Conservation (phyloP, 2,888 invertebrate species). For the Nemoura dubitans region DNA sequence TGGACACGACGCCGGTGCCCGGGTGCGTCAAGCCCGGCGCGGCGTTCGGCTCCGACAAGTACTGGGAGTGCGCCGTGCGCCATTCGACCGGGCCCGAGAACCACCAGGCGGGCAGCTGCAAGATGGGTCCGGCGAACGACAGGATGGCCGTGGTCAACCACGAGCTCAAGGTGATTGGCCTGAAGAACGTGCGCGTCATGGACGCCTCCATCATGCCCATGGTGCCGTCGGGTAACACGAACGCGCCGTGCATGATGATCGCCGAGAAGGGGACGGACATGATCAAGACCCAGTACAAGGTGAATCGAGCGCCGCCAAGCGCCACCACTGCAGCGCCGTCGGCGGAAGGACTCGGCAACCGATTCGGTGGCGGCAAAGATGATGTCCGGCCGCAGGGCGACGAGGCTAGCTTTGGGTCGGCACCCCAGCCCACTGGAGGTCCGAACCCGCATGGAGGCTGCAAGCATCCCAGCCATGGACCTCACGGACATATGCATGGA, state of each 20-base stretch:
- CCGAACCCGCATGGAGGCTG: not conserved
- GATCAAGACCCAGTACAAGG: conserved; percentile 61
- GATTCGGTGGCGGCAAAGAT: conserved; percentile 37
- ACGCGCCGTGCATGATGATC: conserved; percentile 68
- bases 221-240: conserved; percentile 66
- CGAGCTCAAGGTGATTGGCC: conserved; percentile 71
- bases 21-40: conserved; percentile 61
- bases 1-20: conserved; percentile 62
- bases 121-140: conserved; percentile 79
- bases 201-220: conserved; percentile 71
- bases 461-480: conserved; percentile 1
- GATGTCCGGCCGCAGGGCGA: not conserved
- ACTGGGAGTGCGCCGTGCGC: conserved; percentile 77
- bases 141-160: conserved; percentile 79
- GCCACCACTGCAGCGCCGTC: not conserved
- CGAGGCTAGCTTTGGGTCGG: not conserved
- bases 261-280: conserved; percentile 67
- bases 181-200: conserved; percentile 65
- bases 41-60: conserved; percentile 70
- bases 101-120: conserved; percentile 83
- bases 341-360: conserved; percentile 20
- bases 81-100: conserved; percentile 82
- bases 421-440: not conserved
- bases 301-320: not conserved
- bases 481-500: not conserved